phyloP scores from a whole-genome alignment of 2,888 invertebrate species.

The Proisotoma minuta region DNA sequence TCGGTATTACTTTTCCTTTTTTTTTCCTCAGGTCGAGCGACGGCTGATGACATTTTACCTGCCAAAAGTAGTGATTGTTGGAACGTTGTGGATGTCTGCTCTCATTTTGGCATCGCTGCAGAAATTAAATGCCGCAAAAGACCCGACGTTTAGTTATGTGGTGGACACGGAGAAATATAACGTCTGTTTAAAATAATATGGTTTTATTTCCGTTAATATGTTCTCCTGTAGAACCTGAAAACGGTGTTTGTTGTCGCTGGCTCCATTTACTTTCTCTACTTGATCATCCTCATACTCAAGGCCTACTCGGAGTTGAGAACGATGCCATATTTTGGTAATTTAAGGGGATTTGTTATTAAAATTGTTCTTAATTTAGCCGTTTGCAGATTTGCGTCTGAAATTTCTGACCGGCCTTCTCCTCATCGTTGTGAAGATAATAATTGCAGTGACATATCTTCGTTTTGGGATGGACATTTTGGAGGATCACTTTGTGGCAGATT shows the following conservation, averaged over 20 bases:
- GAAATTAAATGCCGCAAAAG: constrained; percentile 76
- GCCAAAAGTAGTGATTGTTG: constrained; percentile 81
- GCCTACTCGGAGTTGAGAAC: constrained; percentile 91
- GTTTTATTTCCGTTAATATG: constrained; percentile 11
- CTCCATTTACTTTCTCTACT: constrained; percentile 77
- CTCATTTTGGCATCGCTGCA: constrained; percentile 85
- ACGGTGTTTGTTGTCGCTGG: constrained; percentile 83
- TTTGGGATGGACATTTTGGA: constrained; percentile 81
- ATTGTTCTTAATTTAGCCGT: background rate
- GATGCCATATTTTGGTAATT: constrained; percentile 95
- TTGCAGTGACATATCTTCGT: constrained; percentile 69
- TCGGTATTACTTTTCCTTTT: background rate
- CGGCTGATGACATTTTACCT: constrained; percentile 80
- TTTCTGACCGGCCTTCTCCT: constrained; percentile 82
- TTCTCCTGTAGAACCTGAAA: constrained; percentile 77
- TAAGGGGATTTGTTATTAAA: constrained; percentile 4
- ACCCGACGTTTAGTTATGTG: constrained; percentile 88
- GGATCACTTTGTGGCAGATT: constrained; percentile 87
- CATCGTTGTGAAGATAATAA: constrained; percentile 69
- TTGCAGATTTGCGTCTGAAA: constrained; percentile 81
- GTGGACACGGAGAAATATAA: constrained; percentile 77
- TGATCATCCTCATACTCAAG: constrained; percentile 73
- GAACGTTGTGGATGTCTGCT: constrained; percentile 79
- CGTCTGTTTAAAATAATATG: constrained; percentile 55
- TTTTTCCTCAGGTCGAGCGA: constrained; percentile 73